A percentile compares a stretch with the other conserved stretches of the same genome.
phyloP scores from a whole-genome alignment of 2,888 invertebrate genomes.

The Myathropa florea region DNA sequence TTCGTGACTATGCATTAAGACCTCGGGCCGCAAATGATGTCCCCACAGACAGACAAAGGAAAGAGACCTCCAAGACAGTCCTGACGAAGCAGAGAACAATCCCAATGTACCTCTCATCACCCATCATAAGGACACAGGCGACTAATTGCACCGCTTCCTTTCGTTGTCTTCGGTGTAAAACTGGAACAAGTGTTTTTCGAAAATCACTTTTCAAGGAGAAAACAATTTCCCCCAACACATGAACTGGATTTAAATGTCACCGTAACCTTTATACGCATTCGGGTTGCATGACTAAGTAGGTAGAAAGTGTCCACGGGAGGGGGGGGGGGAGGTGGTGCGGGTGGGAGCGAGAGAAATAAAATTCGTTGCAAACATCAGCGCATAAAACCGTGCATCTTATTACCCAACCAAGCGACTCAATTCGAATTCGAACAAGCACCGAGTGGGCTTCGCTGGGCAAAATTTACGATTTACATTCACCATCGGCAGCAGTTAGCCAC shows the following conservation, averaged over 20 bases:
- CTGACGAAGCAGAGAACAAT: too few relatives aligned
- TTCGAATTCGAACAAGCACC: neutral
- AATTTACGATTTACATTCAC: conserved; percentile 42
- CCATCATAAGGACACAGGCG: too few relatives aligned
- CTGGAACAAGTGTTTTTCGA: neutral
- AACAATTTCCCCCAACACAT: neutral
- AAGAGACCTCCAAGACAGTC: too few relatives aligned
- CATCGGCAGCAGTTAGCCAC: neutral
- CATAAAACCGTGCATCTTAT: neutral
- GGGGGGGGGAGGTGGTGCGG: too few relatives aligned
- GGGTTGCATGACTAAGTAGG: neutral
- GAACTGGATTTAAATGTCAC: neutral
- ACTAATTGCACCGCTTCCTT: too few relatives aligned
- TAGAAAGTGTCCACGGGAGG: neutral
- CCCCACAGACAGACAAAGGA: too few relatives aligned
- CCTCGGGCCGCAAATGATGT: too few relatives aligned
- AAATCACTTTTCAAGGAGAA: neutral
- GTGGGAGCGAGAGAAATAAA: neutral
- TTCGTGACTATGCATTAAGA: too few relatives aligned
- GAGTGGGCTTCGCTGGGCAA: neutral
- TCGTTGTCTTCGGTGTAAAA: too few relatives aligned
- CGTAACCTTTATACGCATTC: neutral
- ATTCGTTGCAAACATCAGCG: neutral
- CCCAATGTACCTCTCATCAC: too few relatives aligned
- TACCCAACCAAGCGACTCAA: neutral